Evolutionary conservation across 2,888 invertebrate genomes (phyloP), one percentile per base, ranked within the genome.

Genomic region (Agriopis aurantiaria): DNA sequence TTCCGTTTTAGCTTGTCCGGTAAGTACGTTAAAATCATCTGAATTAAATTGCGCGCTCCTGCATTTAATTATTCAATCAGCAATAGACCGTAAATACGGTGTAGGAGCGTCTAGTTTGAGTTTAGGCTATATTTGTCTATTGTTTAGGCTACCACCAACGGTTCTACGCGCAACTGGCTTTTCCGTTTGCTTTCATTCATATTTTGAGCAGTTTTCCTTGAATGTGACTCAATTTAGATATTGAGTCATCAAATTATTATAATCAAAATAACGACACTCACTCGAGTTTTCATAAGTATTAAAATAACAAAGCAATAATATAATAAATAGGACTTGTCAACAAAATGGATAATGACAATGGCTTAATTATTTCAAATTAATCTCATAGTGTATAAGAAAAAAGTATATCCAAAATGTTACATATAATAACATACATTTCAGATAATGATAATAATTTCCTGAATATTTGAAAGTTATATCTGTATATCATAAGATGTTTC

Each of bases 321-420:
- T 8, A 12, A 12, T n/a, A 12, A 17, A 23, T 23, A 66, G 14
- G 11, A 40, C 40, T 60, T 60, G 41, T 41, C 62, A 17, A 74
- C 69, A 71, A 49, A 49, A 59, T 43, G n/a, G 46, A 63, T 55
- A 33, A 61, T 61, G 70, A 66, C 64, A 59, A 62, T 61, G 56
- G 53, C 23, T 55, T 80, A 78, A 75, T 76, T 75, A 78, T 82
- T 77, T 75, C 72, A 78, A 76, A 73, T 72, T 73, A 77, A 74
- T 79, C 74, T 75, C 74, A 71, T 80, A 82, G 77, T 55, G 41
- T 76, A 14, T 79, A 82, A 80, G 74, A 43, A 74, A 62, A 78
- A 77, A 33, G 3, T 33, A 76, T 80, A 82, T 79, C 78, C 77
- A 75, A 75, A 75, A 75, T 77, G 77, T 76, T 79, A 73, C 69